Evolutionary conservation across 1,140 invertebrate genomes (phyloP).

Genomic region (Elymnias hypermnestra): DNA sequence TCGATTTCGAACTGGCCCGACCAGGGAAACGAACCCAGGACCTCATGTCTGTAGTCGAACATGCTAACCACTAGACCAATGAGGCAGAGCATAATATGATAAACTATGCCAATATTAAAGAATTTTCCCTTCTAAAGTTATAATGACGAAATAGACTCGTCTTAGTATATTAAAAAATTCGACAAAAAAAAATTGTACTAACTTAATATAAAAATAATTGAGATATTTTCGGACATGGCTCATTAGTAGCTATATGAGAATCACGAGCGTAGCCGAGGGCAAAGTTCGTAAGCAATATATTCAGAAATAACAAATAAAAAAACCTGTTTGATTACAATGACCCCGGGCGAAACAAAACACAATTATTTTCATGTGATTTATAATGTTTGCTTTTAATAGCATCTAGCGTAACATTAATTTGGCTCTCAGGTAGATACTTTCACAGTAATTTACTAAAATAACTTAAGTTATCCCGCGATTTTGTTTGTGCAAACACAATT

Average conservation of each 20-base stretch:
- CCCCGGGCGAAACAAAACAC: constrained; percentile 19
- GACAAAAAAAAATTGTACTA: neutral
- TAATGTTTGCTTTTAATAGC: constrained; percentile 26
- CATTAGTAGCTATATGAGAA: constrained; percentile 6
- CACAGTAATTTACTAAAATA: no score
- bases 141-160: no score
- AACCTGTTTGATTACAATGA: constrained; percentile 22
- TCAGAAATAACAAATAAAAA: constrained; percentile 24
- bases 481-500: no score
- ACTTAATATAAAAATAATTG: constrained; percentile 1
- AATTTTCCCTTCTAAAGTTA: no score
- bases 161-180: neutral
- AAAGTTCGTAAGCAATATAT: constrained; percentile 21
- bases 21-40: no score
- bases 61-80: no score
- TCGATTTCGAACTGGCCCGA: no score
- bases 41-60: no score
- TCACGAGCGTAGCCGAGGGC: constrained; percentile 13
- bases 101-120: no score
- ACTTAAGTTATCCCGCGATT: no score
- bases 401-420: constrained; percentile 12
- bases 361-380: constrained; percentile 23
- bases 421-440: neutral
- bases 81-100: no score
- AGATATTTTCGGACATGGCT: constrained; percentile 4